These are phyloP conservation scores for Amniataba percoides DNA, from an alignment of 2,797 vertebrate genomes.

Conservation along the genomic window DNA sequence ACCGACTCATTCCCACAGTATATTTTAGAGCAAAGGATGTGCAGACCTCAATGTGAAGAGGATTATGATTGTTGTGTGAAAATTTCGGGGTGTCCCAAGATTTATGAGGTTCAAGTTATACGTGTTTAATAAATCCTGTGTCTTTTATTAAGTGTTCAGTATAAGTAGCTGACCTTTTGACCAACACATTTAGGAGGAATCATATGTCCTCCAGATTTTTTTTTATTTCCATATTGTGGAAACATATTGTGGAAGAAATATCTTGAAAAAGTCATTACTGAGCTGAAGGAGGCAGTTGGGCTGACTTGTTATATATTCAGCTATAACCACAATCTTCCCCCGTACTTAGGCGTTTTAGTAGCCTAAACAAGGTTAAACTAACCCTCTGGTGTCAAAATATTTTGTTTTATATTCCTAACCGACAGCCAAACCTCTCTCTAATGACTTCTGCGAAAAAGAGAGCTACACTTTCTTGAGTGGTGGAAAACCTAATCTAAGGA, in stretches of 20 bases:
- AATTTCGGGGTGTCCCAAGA: neutral
- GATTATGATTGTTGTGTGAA: conserved; percentile 20
- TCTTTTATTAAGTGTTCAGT: neutral
- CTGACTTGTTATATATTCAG: neutral
- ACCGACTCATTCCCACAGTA: conserved; percentile 42
- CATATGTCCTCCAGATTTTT: neutral
- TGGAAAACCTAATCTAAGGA: neutral
- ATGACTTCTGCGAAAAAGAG: neutral
- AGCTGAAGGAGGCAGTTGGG: neutral
- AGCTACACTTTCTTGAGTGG: neutral
- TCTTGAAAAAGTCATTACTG: neutral
- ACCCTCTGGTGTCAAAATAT: neutral
- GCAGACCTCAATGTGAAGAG: neutral
- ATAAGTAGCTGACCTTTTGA: neutral
- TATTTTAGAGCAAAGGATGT: conserved; percentile 19
- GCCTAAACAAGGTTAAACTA: neutral
- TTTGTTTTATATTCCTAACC: neutral
- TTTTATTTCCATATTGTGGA: neutral
- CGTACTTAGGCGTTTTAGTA: neutral
- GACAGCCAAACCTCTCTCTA: neutral
- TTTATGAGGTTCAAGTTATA: conserved; percentile 3
- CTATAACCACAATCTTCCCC: neutral
- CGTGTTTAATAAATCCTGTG: neutral
- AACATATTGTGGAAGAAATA: neutral
- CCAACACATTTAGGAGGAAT: neutral